Evolutionary conservation across 2,113 vertebrate genomes (phyloP).

Genomic region (Salvelinus fontinalis): DNA sequence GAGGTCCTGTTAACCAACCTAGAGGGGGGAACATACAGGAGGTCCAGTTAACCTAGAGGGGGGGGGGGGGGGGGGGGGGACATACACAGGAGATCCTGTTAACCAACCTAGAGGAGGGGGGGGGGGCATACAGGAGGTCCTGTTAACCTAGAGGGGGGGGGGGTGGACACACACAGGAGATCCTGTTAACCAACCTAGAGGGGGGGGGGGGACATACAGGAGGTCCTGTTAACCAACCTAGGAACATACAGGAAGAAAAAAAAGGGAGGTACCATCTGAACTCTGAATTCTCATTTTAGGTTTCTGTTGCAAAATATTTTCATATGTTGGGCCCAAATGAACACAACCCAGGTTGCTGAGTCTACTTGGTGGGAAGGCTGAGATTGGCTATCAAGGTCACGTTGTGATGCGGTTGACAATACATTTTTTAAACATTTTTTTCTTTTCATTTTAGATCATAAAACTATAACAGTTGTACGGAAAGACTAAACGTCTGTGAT

Average conservation of each 20-base stretch:
- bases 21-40: too few species aligned
- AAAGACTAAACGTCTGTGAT: conserved; percentile 69
- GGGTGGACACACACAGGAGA: too few species aligned
- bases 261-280: neutral
- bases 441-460: conserved; percentile 68
- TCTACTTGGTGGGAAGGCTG: neutral
- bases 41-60: too few species aligned
- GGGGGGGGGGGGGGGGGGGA: rapidly evolving
- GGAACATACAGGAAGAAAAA: too few species aligned
- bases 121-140: too few species aligned
- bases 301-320: neutral
- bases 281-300: neutral
- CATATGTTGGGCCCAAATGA: neutral
- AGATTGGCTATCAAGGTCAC: conserved; percentile 1
- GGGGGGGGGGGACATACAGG: too few species aligned
- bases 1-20: too few species aligned
- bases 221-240: too few species aligned
- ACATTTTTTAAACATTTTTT: conserved; percentile 15
- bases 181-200: too few species aligned
- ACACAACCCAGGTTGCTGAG: neutral
- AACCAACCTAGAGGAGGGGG: too few species aligned
- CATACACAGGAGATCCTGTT: too few species aligned
- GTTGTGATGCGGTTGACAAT: conserved; percentile 42
- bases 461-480: conserved; percentile 73
- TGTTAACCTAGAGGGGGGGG: too few species aligned